A percentile compares a stretch with the other conserved stretches of the same genome.
These are phyloP conservation scores for Harpagifer antarcticus DNA, from an alignment of 2,797 vertebrate genomes.

Conservation along the genomic window DNA sequence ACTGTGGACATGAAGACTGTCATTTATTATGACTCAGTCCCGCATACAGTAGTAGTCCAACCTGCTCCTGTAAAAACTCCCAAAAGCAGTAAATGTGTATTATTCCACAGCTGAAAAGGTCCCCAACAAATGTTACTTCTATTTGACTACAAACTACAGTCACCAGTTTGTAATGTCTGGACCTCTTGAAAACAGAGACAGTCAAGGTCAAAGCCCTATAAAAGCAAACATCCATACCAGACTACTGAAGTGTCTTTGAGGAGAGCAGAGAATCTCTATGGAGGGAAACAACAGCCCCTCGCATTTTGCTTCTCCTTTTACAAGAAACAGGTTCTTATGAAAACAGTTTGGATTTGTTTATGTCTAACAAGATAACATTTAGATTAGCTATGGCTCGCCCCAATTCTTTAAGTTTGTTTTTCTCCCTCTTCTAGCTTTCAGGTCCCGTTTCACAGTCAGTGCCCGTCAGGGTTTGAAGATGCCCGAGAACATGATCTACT, in stretches of 20 bases:
- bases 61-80: not conserved
- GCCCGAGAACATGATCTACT: slow-evolving; percentile 23
- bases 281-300: not conserved
- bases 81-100: not conserved
- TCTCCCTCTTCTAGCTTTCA: not conserved
- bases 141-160: not conserved
- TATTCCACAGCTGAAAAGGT: slow-evolving; percentile 2
- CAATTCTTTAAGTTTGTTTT: slow-evolving; percentile 3
- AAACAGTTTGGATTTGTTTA: not conserved
- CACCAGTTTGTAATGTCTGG: no score
- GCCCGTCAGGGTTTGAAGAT: slow-evolving; percentile 24
- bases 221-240: not conserved
- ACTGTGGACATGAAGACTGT: not conserved
- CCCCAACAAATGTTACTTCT: not conserved
- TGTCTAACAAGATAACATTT: not conserved
- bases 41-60: not conserved
- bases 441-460: not conserved
- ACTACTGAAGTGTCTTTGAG: not conserved
- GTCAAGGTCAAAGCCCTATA: not conserved
- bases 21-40: slow-evolving; percentile 3
- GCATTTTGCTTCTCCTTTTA: not conserved
- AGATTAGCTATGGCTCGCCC: not conserved
- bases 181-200: not conserved
- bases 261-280: not conserved
- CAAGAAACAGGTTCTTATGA: slow-evolving; percentile 6